phyloP scores from a whole-genome alignment of 2,113 vertebrate species.

The Varanus komodoensis region DNA sequence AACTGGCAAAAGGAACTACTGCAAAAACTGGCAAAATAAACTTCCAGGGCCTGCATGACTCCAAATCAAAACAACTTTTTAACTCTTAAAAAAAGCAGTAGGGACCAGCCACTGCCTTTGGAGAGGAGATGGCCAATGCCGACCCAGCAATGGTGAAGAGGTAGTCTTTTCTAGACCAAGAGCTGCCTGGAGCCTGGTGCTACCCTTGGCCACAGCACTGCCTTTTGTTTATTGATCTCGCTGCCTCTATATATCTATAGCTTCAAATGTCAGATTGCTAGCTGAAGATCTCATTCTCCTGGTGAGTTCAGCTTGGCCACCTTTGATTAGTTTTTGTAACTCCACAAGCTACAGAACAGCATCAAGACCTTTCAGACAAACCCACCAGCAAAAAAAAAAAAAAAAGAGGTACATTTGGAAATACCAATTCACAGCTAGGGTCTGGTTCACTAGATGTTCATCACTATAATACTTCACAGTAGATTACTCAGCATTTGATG shows the following conservation, averaged over 20 bases:
- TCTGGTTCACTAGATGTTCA: not conserved
- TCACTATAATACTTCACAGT: not conserved
- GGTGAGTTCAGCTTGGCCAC: conserved; percentile 36
- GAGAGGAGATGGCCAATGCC: too few species aligned
- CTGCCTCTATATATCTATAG: conserved; percentile 41
- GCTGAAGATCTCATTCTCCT: conserved; percentile 32
- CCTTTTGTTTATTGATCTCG: conserved; percentile 37
- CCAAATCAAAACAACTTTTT: too few species aligned
- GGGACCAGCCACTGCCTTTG: too few species aligned
- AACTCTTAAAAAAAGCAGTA: too few species aligned
- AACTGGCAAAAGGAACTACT: too few species aligned
- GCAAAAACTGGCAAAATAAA: not conserved
- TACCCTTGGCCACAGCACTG: not conserved
- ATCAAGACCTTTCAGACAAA: not conserved
- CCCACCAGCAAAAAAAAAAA: too few species aligned
- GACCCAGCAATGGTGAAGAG: too few species aligned
- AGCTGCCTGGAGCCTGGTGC: too few species aligned
- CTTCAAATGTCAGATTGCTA: conserved; percentile 24
- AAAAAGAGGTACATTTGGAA: not conserved
- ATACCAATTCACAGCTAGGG: not conserved
- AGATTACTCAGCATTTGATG: not conserved
- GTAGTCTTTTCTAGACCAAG: too few species aligned
- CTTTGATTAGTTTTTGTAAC: conserved; percentile 39
- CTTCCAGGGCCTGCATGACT: too few species aligned
- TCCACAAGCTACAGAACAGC: conserved; percentile 27